Conservation (phyloP, 2,888 invertebrate species). For the Cosmopolites sordidus region DNA sequence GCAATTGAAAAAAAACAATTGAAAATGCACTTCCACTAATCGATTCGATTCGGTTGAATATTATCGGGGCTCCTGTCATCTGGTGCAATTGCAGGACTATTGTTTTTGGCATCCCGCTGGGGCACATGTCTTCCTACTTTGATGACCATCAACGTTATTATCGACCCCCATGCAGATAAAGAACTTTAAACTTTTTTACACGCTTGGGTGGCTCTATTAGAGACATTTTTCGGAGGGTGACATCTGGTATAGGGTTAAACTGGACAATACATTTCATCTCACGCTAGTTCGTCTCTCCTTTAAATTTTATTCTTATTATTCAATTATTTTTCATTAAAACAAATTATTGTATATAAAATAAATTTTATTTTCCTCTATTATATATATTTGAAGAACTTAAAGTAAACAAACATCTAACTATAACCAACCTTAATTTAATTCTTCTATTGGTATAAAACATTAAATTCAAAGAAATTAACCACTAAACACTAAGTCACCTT, state of each 20-base stretch:
- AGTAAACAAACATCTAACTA: too few species aligned
- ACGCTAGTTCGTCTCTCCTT: conserved; percentile 7
- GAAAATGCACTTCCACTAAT: conserved; percentile 10
- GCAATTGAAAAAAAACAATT: background rate
- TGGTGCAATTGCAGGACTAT: conserved; percentile 29
- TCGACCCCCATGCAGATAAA: conserved; percentile 38
- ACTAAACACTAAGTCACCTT: too few species aligned
- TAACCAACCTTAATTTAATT: too few species aligned
- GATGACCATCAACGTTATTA: conserved; percentile 35
- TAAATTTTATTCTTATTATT: too few species aligned
- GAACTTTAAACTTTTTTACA: conserved; percentile 39
- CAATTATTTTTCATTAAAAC: too few species aligned
- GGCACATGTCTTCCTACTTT: conserved; percentile 34
- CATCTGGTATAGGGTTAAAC: conserved; percentile 37
- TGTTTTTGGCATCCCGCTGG: conserved; percentile 33
- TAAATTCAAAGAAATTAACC: too few species aligned
- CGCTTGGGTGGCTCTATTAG: conserved; percentile 37
- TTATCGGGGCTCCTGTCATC: conserved; percentile 25
- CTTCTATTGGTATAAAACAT: too few species aligned
- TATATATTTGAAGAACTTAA: too few species aligned
- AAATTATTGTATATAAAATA: too few species aligned
- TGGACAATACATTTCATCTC: conserved; percentile 32
- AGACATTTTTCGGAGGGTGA: conserved; percentile 35
- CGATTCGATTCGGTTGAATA: conserved; percentile 21
- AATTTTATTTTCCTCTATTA: too few species aligned